Evolutionary conservation across 1,140 invertebrate genomes (phyloP).

Genomic region (Leptopilina clavipes): DNA sequence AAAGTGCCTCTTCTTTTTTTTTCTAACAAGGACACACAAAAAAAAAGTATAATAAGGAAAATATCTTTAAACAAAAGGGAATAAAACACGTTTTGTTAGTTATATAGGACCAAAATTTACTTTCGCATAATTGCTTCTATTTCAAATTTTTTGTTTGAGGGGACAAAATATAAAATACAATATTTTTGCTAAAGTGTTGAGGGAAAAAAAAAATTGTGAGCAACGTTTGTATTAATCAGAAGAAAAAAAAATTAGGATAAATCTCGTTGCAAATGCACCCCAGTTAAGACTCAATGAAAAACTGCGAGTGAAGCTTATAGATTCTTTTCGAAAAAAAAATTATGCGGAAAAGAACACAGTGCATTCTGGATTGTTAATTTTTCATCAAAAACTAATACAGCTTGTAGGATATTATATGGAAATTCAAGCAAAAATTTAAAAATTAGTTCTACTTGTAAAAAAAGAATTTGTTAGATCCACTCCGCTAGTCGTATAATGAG

Average conservation of each 20-base stretch:
- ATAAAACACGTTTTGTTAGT: neutral
- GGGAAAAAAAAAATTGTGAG: conserved; percentile 40
- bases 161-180: conserved; percentile 75
- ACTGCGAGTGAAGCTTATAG: conserved; percentile 66
- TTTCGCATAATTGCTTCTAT: no score
- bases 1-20: conserved; percentile 37
- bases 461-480: neutral
- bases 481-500: conserved; percentile 4
- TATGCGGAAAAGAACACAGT: conserved; percentile 58
- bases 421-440: conserved; percentile 1
- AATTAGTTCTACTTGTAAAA: conserved; percentile 7
- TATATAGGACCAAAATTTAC: no score
- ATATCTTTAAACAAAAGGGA: conserved; percentile 26
- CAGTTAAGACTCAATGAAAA: conserved; percentile 70
- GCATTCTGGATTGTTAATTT: conserved; percentile 44
- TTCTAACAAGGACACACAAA: conserved; percentile 32
- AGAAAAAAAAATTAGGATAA: conserved; percentile 50
- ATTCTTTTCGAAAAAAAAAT: neutral
- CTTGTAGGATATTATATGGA: neutral
- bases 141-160: conserved; percentile 47
- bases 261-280: conserved; percentile 76
- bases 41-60: no score
- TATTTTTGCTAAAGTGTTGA: conserved; percentile 53
- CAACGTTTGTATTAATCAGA: conserved; percentile 43
- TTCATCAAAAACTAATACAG: neutral